Evolutionary conservation across 2,113 vertebrate genomes (phyloP).

Genomic region (Tonatia bakeri): DNA sequence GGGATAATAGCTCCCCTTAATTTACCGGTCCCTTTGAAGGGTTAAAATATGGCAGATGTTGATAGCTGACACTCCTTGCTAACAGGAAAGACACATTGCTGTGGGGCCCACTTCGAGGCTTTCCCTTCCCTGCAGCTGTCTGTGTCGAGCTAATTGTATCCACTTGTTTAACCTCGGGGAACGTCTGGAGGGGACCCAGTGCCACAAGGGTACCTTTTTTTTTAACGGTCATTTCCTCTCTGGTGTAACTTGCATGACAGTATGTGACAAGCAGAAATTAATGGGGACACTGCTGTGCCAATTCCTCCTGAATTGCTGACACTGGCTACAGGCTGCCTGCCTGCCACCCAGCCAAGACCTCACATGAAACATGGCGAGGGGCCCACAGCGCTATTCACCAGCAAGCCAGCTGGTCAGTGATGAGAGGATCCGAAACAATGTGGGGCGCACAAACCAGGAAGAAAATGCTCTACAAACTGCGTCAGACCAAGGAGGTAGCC

Average conservation of each 20-base stretch:
- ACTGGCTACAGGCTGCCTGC: slow-evolving; percentile 87
- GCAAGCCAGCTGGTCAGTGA: slow-evolving; percentile 97
- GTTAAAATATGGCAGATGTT: slow-evolving; percentile 87
- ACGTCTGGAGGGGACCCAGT: slow-evolving; percentile 83
- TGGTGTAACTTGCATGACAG: slow-evolving; percentile 90
- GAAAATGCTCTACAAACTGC: slow-evolving; percentile 79
- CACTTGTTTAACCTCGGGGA: slow-evolving; percentile 85
- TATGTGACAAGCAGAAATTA: slow-evolving; percentile 89
- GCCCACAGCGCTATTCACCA: slow-evolving; percentile 92
- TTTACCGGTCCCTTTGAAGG: slow-evolving; percentile 67
- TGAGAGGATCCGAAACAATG: slow-evolving; percentile 91
- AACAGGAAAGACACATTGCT: slow-evolving; percentile 82
- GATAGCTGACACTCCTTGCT: slow-evolving; percentile 82
- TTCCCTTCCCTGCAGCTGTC: slow-evolving; percentile 86
- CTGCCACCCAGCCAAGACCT: slow-evolving; percentile 94
- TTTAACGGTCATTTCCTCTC: slow-evolving; percentile 90
- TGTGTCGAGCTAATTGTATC: slow-evolving; percentile 84
- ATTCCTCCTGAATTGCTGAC: slow-evolving; percentile 86
- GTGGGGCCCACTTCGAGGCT: slow-evolving; percentile 75
- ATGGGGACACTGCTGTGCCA: slow-evolving; percentile 87
- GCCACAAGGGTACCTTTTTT: slow-evolving; percentile 81
- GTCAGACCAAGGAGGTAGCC: slow-evolving; percentile 71
- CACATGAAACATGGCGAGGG: slow-evolving; percentile 96
- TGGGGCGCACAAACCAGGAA: slow-evolving; percentile 87
- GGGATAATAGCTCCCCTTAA: slow-evolving; percentile 52